Conservation (phyloP, 1,140 invertebrate genomes). For the Hesperophylax magnus region DNA sequence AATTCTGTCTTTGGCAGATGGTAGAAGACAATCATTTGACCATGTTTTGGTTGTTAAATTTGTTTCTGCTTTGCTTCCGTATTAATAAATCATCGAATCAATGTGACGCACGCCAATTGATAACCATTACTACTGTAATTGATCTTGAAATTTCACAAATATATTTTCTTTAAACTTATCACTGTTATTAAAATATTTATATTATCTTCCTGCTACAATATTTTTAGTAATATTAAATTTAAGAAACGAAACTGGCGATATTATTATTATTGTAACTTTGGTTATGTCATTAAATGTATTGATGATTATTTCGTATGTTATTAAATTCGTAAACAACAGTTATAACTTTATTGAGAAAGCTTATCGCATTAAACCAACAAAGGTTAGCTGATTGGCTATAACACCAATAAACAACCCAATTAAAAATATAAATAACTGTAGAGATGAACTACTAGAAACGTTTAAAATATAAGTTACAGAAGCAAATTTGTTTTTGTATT, state of each 20-base stretch:
- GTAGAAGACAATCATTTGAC: not conserved
- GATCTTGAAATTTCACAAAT: slow-evolving; percentile 5
- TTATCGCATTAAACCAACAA: not conserved
- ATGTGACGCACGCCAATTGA: not conserved
- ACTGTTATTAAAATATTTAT: not conserved
- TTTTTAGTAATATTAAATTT: not conserved
- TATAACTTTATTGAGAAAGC: not conserved
- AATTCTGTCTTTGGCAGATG: not conserved
- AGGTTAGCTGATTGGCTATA: not conserved
- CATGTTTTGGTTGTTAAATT: not conserved
- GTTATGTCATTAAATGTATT: not conserved
- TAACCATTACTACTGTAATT: slow-evolving; percentile 1
- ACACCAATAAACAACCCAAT: not conserved
- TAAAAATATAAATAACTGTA: not conserved
- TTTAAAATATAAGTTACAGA: too few relatives aligned
- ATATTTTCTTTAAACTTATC: not conserved
- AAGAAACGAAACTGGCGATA: not conserved
- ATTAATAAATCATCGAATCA: not conserved
- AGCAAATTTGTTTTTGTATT: too few relatives aligned
- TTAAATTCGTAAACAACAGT: too few relatives aligned
- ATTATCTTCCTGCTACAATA: not conserved
- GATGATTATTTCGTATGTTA: not conserved
- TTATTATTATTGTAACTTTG: not conserved
- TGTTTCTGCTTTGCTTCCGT: not conserved
- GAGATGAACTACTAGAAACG: too few relatives aligned